Evolutionary conservation across 2,888 invertebrate species (phyloP).

Genomic region (Dolichopus griseipennis): DNA sequence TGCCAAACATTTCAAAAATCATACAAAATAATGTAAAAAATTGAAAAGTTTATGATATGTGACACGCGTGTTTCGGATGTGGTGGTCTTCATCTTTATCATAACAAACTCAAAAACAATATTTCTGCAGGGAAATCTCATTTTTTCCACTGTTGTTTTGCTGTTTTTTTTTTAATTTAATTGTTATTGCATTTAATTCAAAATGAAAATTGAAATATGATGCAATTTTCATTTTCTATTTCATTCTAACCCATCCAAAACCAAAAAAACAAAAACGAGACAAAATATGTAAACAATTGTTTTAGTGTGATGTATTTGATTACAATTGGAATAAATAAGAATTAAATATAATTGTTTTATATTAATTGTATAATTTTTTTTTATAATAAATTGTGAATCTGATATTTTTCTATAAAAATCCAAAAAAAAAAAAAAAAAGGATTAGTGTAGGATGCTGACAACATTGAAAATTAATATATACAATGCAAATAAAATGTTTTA

Average conservation of each 20-base stretch:
- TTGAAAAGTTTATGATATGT: background rate
- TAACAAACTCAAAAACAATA: background rate
- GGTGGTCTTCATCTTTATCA: background rate
- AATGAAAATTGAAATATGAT: background rate
- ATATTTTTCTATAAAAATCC: background rate
- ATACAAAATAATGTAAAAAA: background rate
- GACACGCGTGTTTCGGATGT: slow-evolving; percentile 4
- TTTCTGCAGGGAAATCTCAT: background rate
- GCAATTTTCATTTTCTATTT: background rate
- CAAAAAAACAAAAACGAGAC: too few species aligned
- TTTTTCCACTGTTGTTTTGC: background rate
- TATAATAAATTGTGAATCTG: background rate
- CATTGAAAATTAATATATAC: too few species aligned
- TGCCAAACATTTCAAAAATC: too few species aligned
- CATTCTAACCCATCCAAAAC: background rate
- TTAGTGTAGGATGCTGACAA: background rate
- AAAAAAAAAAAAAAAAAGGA: background rate
- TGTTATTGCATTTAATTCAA: background rate
- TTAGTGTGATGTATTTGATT: background rate
- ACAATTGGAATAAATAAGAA: background rate
- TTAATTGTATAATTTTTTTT: background rate
- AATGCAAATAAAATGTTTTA: too few species aligned
- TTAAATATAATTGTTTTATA: background rate
- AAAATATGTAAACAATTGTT: background rate
- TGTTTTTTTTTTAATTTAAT: background rate